phyloP scores from a whole-genome alignment of 2,888 invertebrate genomes.

The Himalopsyche kuldschensis region DNA sequence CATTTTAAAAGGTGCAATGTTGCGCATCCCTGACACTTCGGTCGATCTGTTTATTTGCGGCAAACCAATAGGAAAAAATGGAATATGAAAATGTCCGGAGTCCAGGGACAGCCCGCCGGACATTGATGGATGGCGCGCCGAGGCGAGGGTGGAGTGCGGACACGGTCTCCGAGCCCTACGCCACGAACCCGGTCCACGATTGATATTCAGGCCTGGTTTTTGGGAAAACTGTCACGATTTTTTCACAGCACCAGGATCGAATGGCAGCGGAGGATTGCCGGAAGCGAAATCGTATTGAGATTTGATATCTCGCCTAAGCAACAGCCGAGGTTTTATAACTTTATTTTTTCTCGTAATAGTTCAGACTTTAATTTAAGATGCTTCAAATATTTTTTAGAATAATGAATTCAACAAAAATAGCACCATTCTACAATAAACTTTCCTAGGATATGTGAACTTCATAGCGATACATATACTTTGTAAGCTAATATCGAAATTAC shows the following conservation, averaged over 20 bases:
- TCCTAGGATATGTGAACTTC: too few relatives aligned
- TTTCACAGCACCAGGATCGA: not conserved
- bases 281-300: not conserved
- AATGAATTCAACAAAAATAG: too few relatives aligned
- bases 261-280: not conserved
- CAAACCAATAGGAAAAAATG: not conserved
- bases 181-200: not conserved
- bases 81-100: conserved; percentile 6
- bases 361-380: too few relatives aligned
- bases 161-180: not conserved
- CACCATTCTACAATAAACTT: too few relatives aligned
- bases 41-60: not conserved
- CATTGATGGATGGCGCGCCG: conserved; percentile 13
- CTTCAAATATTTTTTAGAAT: too few relatives aligned
- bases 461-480: too few relatives aligned
- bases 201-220: not conserved
- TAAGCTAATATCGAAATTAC: too few relatives aligned
- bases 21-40: not conserved
- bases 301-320: not conserved
- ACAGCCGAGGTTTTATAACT: not conserved
- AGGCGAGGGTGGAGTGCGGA: not conserved
- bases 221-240: not conserved
- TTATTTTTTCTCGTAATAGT: too few relatives aligned
- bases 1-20: not conserved
- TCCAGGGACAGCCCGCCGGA: not conserved